phyloP scores from a whole-genome alignment of 2,113 vertebrate species.

The Callipepla californica region DNA sequence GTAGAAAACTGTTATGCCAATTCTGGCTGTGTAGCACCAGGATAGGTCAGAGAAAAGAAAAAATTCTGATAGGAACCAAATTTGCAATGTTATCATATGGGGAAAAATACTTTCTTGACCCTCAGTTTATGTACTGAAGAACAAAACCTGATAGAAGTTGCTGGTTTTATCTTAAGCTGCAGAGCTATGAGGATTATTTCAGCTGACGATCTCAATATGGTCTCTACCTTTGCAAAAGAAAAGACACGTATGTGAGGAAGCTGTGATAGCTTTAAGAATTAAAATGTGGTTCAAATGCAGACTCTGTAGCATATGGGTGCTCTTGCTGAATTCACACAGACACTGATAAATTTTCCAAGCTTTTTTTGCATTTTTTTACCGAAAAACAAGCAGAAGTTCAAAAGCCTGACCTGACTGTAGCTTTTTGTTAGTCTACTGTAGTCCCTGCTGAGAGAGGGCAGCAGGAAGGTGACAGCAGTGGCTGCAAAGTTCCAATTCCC shows the following conservation, averaged over 20 bases:
- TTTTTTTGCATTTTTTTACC: not conserved
- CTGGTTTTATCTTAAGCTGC: conserved; percentile 64
- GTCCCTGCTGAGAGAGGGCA: not conserved
- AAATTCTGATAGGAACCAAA: not conserved
- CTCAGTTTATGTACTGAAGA: conserved; percentile 38
- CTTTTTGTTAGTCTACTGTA: not conserved
- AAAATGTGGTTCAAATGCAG: not conserved
- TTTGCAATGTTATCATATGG: not conserved
- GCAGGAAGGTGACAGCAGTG: accelerated
- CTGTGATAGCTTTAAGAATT: conserved; percentile 46
- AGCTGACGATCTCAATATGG: conserved; percentile 47
- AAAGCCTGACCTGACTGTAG: not conserved
- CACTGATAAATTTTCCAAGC: not conserved
- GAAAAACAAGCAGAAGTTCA: not conserved
- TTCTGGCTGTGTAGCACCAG: not conserved
- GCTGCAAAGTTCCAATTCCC: not conserved
- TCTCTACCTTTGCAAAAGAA: conserved; percentile 36
- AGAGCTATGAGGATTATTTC: conserved; percentile 56
- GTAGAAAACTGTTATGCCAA: not conserved
- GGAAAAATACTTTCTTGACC: conserved; percentile 41
- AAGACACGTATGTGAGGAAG: conserved; percentile 42
- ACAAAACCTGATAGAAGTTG: conserved; percentile 43
- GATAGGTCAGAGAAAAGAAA: not conserved
- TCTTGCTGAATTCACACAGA: not conserved
- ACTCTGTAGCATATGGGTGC: not conserved